Base-by-base conservation (phyloP, 2,888 invertebrate species). In the Lasioglossum lativentre region DNA sequence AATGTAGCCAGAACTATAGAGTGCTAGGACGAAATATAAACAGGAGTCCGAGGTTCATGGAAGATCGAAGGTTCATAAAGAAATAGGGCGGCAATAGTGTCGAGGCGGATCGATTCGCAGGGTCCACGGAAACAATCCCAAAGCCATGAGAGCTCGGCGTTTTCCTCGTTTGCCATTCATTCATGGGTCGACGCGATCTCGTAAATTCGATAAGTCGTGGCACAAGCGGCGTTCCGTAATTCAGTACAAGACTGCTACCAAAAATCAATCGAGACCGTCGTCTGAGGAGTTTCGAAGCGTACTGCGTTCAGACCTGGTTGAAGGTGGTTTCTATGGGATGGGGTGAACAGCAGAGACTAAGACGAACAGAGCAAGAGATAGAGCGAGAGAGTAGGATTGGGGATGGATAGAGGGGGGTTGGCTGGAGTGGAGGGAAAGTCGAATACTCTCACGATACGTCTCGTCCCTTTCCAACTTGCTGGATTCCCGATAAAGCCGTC, bases 401-500 rank as follows among this genome's bases (percentile, higher is more conserved):
- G 14, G 59, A 23, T 27, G 27, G 59, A 27, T 27, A 34, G 66
- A 16, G 19, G 34, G 30, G 19, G 30, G 66, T 34, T 6, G 66
- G 34, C 30, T 66, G 68, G 4, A 38, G 38, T 23, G 68, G 68
- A 71, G 72, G 34, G 86, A 70, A 81, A 82, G 78, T 89, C 83
- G 89, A 85, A 84, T 86, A 83, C 83, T 86, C 83, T 88, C 88
- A 82, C 89, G 91, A 88, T 86, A 89, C 83, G 76, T 70, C 74
- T 75, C 82, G 79, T 88, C 85, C 83, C 78, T 78, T 75, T 88
- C 85, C 82, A 71, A 86, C 86, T 83, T 82, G 82, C 82, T 34
- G 86, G 83, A 91, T 88, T 88, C 83, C 80, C 91, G 90, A 91
- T 87, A 90, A 90, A 90, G 86, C 86, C 87, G 90, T 88, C 74